Percentiles rank a stretch among this genome's conserved stretches.
Evolutionary conservation across 2,113 vertebrate species (phyloP).

Genomic region (Chaenogobius annularis): DNA sequence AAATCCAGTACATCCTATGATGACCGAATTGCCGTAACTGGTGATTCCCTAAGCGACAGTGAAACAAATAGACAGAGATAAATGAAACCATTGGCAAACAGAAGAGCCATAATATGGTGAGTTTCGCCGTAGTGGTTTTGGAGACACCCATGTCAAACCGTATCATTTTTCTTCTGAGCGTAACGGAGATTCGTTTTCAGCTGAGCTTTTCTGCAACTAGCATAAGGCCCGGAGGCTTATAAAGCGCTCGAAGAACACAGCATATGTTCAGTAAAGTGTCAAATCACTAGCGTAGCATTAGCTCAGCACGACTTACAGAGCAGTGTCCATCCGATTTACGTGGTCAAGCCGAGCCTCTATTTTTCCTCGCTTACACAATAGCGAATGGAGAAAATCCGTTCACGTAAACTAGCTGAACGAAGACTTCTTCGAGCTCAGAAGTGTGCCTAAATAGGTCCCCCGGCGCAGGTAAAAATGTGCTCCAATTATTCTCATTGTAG

Average conservation of each 20-base stretch:
- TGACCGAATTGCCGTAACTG: background rate
- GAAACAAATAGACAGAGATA: background rate
- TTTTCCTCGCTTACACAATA: slow-evolving; percentile 65
- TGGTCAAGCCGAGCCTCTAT: slow-evolving; percentile 54
- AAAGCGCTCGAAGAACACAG: background rate
- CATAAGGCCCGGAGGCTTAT: slow-evolving; percentile 9
- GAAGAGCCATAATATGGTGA: slow-evolving; percentile 12
- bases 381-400: slow-evolving; percentile 41
- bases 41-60: background rate
- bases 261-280: background rate
- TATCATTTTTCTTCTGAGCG: slow-evolving; percentile 47
- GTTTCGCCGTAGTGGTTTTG: slow-evolving; percentile 25
- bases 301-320: slow-evolving; percentile 30
- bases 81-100: background rate
- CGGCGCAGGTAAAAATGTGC: slow-evolving; percentile 6
- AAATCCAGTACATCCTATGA: slow-evolving; percentile 3
- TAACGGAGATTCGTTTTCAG: slow-evolving; percentile 16
- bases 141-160: slow-evolving; percentile 67
- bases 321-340: slow-evolving; percentile 38
- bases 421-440: slow-evolving; percentile 35
- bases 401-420: slow-evolving; percentile 64
- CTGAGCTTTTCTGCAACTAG: slow-evolving; percentile 7
- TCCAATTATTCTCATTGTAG: slow-evolving; percentile 41
- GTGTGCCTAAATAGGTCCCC: slow-evolving; percentile 22
- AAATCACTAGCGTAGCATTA: slow-evolving; percentile 14